Evolutionary conservation across 2,797 vertebrate species (phyloP).

Genomic region (Rhabdomys pumilio): DNA sequence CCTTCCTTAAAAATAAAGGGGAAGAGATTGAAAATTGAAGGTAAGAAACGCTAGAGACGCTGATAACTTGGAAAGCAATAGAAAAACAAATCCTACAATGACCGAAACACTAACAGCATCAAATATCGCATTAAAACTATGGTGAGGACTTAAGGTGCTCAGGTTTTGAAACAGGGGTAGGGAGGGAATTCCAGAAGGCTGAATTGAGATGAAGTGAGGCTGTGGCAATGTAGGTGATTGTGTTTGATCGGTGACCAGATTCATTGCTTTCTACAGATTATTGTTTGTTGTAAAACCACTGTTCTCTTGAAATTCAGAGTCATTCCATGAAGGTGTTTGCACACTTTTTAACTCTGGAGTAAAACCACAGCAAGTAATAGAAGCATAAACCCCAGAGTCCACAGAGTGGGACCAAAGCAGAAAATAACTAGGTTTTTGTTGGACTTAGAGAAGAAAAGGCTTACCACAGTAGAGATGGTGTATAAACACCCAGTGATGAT

Average conservation of each 20-base stretch:
- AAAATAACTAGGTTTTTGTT: not conserved
- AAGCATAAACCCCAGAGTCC: not conserved
- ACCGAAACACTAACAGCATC: constrained; percentile 13
- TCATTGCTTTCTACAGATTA: not conserved
- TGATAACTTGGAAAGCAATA: not conserved
- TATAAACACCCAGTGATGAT: not conserved
- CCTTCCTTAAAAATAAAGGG: not conserved
- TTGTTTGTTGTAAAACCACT: constrained; percentile 28
- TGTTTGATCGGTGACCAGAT: not conserved
- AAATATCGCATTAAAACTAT: not conserved
- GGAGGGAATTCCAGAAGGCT: not conserved
- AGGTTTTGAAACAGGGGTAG: not conserved
- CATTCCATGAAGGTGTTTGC: not conserved
- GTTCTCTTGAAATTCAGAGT: not conserved
- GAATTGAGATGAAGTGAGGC: not conserved
- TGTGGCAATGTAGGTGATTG: not conserved
- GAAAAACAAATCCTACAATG: not conserved
- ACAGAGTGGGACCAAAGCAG: not conserved
- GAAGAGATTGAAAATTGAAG: not conserved
- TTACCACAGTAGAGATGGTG: constrained; percentile 14
- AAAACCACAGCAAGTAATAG: not conserved
- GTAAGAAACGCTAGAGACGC: not conserved
- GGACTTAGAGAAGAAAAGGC: constrained; percentile 30
- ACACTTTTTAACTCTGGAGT: not conserved
- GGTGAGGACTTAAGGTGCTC: not conserved